phyloP scores from a whole-genome alignment of 2,888 invertebrate genomes.

The Watsonalla cultraria region DNA sequence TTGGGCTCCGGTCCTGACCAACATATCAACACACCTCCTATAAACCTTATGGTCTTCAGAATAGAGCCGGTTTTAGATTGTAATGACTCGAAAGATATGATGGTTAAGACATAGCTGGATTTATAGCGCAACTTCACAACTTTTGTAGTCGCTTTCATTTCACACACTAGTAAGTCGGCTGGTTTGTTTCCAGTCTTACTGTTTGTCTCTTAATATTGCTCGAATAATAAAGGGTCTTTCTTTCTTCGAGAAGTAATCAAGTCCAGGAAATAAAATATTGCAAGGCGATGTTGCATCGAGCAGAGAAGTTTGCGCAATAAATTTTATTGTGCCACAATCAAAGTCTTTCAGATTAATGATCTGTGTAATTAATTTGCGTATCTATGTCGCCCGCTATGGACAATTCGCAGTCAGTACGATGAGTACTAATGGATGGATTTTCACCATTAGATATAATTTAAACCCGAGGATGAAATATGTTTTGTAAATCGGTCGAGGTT shows the following conservation, averaged over 20 bases:
- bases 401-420: too few relatives aligned
- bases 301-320: background rate
- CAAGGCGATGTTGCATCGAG: background rate
- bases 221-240: background rate
- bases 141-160: slow-evolving; percentile 69
- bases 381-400: too few relatives aligned
- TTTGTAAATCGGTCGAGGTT: too few relatives aligned
- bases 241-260: background rate
- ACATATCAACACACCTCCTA: slow-evolving; percentile 16
- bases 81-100: slow-evolving; percentile 7
- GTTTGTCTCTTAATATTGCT: slow-evolving; percentile 24
- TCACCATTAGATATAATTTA: too few relatives aligned
- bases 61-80: slow-evolving; percentile 20
- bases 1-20: slow-evolving; percentile 42
- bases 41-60: slow-evolving; percentile 17
- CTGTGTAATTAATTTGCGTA: too few relatives aligned
- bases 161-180: slow-evolving; percentile 53
- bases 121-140: slow-evolving; percentile 63
- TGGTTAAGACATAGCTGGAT: slow-evolving; percentile 44
- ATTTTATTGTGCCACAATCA: too few relatives aligned
- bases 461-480: too few relatives aligned
- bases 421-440: too few relatives aligned
- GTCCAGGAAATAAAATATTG: background rate
- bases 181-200: slow-evolving; percentile 38
- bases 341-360: too few relatives aligned